phyloP scores from a whole-genome alignment of 2,797 vertebrate species.

The Phoebastria nigripes region DNA sequence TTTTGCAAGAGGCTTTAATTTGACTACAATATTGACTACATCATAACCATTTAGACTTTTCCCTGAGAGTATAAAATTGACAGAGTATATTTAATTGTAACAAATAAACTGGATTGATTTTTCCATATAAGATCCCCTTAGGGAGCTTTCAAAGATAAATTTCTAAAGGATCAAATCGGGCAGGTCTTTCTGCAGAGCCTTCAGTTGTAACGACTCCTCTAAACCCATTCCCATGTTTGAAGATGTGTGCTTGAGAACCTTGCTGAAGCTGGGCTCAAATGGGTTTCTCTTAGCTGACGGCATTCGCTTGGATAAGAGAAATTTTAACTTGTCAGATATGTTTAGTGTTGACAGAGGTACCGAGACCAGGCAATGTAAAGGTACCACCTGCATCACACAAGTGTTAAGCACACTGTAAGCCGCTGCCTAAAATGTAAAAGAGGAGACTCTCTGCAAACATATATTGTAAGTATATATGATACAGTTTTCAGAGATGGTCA shows the following conservation, averaged over 20 bases:
- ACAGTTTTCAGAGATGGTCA: not conserved
- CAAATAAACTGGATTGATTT: not conserved
- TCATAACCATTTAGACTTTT: not conserved
- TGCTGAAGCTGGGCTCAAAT: not conserved
- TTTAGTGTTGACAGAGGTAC: not conserved
- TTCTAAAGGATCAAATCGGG: not conserved
- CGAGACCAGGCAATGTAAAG: not conserved
- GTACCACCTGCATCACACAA: not conserved
- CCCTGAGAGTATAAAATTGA: not conserved
- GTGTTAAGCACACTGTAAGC: not conserved
- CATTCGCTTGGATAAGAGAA: not conserved
- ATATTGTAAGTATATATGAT: not conserved
- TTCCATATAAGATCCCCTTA: not conserved
- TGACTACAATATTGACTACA: not conserved
- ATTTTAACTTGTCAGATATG: not conserved
- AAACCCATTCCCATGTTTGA: not conserved
- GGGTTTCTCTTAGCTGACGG: not conserved
- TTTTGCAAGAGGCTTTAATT: not conserved
- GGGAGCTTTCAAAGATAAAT: not conserved
- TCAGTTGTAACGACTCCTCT: not conserved
- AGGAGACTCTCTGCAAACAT: not conserved
- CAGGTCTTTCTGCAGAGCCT: not conserved
- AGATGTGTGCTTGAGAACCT: not conserved
- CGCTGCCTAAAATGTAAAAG: not conserved
- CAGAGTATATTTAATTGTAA: not conserved